These are phyloP conservation scores for Drosophila mayri DNA, from an alignment of 1,140 invertebrate genomes.

Conservation along the genomic window DNA sequence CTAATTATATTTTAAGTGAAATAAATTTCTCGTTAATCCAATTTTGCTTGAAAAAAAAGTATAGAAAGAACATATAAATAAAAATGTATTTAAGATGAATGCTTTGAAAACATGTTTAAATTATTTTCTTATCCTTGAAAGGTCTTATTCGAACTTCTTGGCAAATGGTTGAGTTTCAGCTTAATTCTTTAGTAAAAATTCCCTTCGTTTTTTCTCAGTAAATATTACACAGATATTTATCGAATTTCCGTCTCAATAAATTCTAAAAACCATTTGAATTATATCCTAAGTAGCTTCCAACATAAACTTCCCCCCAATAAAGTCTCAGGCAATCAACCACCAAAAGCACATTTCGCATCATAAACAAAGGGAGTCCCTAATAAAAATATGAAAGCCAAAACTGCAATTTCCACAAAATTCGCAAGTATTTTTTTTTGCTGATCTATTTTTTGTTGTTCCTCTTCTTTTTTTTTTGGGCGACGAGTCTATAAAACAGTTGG, in stretches of 20 bases:
- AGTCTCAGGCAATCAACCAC: slow-evolving; percentile 6
- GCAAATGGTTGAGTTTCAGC: not conserved
- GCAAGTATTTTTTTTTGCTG: slow-evolving; percentile 35
- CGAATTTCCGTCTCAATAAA: not conserved
- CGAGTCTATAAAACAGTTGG: slow-evolving; percentile 28
- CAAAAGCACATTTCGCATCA: slow-evolving; percentile 20
- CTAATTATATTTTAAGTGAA: not conserved
- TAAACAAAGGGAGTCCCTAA: slow-evolving; percentile 12
- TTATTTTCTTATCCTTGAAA: not conserved
- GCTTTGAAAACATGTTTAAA: not conserved
- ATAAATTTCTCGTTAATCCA: not conserved
- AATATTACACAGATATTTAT: too few relatives aligned
- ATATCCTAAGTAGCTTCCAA: slow-evolving; percentile 9
- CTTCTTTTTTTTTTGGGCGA: not conserved
- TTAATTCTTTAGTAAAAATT: not conserved
- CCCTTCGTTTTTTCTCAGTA: too few relatives aligned
- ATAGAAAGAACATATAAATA: not conserved
- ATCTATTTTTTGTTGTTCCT: slow-evolving; percentile 24
- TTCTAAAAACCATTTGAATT: slow-evolving; percentile 10
- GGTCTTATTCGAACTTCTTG: too few relatives aligned
- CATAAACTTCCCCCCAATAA: not conserved
- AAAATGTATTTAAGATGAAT: not conserved
- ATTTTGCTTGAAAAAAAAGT: too few relatives aligned
- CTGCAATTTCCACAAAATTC: slow-evolving; percentile 38
- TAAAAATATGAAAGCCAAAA: slow-evolving; percentile 37